These are phyloP conservation scores for Mesocentrotus franciscanus DNA, from an alignment of 53 echinoderm and acorn worm genomes.

Conservation along the genomic window DNA sequence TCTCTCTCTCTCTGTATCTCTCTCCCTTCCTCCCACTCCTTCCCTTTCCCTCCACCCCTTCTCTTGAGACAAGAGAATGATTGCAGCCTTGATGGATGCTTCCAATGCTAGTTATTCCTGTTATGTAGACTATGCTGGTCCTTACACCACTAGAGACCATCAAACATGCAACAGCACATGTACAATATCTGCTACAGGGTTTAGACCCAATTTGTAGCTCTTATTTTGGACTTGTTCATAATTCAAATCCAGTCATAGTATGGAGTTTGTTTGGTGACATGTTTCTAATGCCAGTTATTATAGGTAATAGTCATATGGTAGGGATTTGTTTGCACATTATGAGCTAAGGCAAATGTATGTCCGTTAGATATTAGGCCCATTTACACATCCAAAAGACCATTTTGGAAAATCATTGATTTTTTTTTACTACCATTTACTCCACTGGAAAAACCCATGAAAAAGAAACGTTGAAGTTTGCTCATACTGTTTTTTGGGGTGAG, in stretches of 20 bases:
- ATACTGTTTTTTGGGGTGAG: too few relatives aligned
- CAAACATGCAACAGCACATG: slow-evolving; percentile 32
- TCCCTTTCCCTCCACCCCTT: neutral
- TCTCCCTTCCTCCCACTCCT: neutral
- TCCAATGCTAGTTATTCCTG: slow-evolving; percentile 46
- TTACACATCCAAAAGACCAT: too few relatives aligned
- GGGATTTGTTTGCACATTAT: neutral
- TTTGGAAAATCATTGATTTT: too few relatives aligned
- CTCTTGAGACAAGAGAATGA: neutral
- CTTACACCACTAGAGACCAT: slow-evolving; percentile 41
- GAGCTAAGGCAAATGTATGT: neutral
- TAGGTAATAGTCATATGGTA: neutral
- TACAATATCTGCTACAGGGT: neutral
- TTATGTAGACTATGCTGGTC: slow-evolving; percentile 52
- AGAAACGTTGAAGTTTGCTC: too few relatives aligned
- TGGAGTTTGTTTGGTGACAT: neutral
- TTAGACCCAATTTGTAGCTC: neutral
- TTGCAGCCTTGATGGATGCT: slow-evolving; percentile 42
- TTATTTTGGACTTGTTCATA: neutral
- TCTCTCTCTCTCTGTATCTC: neutral
- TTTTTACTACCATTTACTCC: too few relatives aligned
- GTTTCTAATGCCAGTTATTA: neutral
- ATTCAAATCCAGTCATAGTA: neutral
- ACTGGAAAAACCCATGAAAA: too few relatives aligned
- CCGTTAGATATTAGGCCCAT: too few relatives aligned